Percentiles rank a stretch among this genome's conserved stretches.
Evolutionary conservation across 2,113 vertebrate genomes (phyloP).

Genomic region (Typhlomys cinereus): DNA sequence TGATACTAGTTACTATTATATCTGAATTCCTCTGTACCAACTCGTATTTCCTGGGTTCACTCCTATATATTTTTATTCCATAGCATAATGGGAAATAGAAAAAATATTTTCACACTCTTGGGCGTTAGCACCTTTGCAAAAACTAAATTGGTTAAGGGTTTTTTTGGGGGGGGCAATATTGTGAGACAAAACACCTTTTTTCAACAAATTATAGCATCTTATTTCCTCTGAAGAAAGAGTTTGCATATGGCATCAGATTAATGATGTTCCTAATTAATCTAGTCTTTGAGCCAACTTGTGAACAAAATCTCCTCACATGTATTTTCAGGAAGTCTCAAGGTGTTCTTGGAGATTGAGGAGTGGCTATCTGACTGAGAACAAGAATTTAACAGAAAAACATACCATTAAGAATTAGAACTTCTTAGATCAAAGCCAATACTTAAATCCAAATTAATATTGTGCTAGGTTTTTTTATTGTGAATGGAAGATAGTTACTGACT

Average conservation of each 20-base stretch:
- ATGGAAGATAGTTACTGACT: conserved; percentile 16
- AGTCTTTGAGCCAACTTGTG: conserved; percentile 28
- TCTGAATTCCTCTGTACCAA: conserved; percentile 28
- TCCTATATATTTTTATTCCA: conserved; percentile 15
- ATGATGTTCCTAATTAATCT: conserved; percentile 46
- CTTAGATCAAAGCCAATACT: conserved; percentile 56
- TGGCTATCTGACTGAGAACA: conserved; percentile 21
- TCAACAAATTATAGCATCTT: conserved; percentile 6
- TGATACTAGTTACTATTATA: conserved; percentile 23
- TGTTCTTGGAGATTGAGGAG: conserved; percentile 17
- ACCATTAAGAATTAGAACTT: conserved; percentile 3
- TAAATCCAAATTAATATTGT: conserved; percentile 27
- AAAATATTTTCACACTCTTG: not conserved
- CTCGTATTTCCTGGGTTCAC: conserved; percentile 31
- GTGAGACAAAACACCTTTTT: not conserved
- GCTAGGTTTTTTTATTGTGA: conserved; percentile 37
- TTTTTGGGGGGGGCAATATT: conserved; percentile 44
- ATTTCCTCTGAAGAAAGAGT: conserved; percentile 37
- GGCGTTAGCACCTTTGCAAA: conserved; percentile 36
- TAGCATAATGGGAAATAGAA: not conserved
- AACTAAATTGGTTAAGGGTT: not conserved
- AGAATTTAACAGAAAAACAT: conserved; percentile 6
- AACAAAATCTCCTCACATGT: conserved; percentile 24
- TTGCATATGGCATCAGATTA: conserved; percentile 57
- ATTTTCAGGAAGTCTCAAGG: conserved; percentile 53